Evolutionary conservation across 1,140 invertebrate genomes (phyloP).

Genomic region (Drosophila neocordata): DNA sequence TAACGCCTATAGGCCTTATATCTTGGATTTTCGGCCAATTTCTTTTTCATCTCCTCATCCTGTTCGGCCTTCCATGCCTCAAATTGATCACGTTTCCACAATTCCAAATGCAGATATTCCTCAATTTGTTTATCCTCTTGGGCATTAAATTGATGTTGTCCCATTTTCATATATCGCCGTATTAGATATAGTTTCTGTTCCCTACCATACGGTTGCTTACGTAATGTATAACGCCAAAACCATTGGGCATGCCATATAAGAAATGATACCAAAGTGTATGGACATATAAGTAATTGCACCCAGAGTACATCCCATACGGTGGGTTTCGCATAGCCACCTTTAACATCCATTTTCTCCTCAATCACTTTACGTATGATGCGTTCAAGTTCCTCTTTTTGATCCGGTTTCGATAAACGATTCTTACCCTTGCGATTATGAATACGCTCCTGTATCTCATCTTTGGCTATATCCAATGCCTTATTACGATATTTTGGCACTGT

Average conservation of each 20-base stretch:
- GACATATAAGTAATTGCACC: slow-evolving; percentile 91
- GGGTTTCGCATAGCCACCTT: slow-evolving; percentile 94
- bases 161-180: slow-evolving; percentile 89
- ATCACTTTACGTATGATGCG: slow-evolving; percentile 90
- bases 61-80: slow-evolving; percentile 90
- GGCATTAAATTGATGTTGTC: slow-evolving; percentile 87
- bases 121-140: slow-evolving; percentile 89
- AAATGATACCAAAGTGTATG: slow-evolving; percentile 88
- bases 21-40: slow-evolving; percentile 89
- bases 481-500: slow-evolving; percentile 94
- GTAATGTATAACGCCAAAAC: slow-evolving; percentile 91
- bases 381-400: slow-evolving; percentile 90
- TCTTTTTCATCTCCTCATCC: slow-evolving; percentile 92
- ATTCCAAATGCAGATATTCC: slow-evolving; percentile 88
- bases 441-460: slow-evolving; percentile 86
- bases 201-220: slow-evolving; percentile 89
- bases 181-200: slow-evolving; percentile 94
- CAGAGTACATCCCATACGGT: slow-evolving; percentile 90
- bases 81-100: slow-evolving; percentile 93
- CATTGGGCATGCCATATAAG: slow-evolving; percentile 90
- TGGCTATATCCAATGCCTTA: slow-evolving; percentile 91
- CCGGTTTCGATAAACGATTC: slow-evolving; percentile 86
- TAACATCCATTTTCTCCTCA: slow-evolving; percentile 95
- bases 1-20: slow-evolving; percentile 92
- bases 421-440: slow-evolving; percentile 83